Percentiles rank a stretch among this genome's conserved stretches.
These are phyloP conservation scores for Onychostoma macrolepis DNA, from an alignment of 2,113 vertebrate genomes.

Conservation along the genomic window DNA sequence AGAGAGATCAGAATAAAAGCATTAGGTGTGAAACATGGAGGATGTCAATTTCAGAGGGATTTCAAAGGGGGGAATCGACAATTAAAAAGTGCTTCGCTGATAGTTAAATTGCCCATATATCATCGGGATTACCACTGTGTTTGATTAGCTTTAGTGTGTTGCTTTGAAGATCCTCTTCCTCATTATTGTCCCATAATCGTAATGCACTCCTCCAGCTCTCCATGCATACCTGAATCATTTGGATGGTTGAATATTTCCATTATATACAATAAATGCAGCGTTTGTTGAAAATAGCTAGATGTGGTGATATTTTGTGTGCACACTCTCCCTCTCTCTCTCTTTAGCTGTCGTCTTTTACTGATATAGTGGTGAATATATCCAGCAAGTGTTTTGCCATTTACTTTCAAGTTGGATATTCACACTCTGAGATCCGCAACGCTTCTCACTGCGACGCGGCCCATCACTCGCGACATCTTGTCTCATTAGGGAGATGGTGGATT, in stretches of 20 bases:
- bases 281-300: background rate
- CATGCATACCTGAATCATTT: constrained; percentile 13
- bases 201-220: background rate
- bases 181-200: constrained; percentile 43
- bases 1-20: constrained; percentile 40
- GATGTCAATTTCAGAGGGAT: constrained; percentile 55
- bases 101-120: constrained; percentile 54
- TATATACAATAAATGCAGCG: constrained; percentile 27
- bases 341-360: constrained; percentile 47
- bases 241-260: constrained; percentile 21
- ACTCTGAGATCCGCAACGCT: constrained; percentile 49
- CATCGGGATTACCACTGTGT: constrained; percentile 52
- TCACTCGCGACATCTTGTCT: constrained; percentile 65
- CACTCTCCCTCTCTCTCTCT: constrained; percentile 4
- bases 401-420: constrained; percentile 58
- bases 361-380: constrained; percentile 55
- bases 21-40: constrained; percentile 49
- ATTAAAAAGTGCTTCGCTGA: constrained; percentile 58
- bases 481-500: constrained; percentile 65
- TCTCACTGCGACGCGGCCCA: constrained; percentile 53
- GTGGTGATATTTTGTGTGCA: constrained; percentile 16
- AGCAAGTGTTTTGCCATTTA: constrained; percentile 56
- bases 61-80: constrained; percentile 58
- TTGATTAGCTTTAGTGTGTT: constrained; percentile 51
- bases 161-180: constrained; percentile 57